Base-by-base conservation (phyloP, 2,888 invertebrate species). In the Papilio demoleus region DNA sequence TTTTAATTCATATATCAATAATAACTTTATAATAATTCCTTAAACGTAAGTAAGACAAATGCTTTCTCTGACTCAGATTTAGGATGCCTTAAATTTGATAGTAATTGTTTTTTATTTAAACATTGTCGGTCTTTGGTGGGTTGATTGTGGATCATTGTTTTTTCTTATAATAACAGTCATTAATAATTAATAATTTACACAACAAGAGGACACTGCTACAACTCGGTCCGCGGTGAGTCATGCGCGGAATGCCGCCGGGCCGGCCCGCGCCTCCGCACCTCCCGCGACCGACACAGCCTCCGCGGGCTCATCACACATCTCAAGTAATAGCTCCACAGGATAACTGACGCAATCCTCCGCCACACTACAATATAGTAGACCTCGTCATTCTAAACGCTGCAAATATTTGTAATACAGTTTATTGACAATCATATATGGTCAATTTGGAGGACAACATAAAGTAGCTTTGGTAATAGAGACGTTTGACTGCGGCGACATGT, bases 211-310 rank as follows among this genome's bases (percentile, higher is more conserved):
- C 71, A 66, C 66, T 62, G 62, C 62, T 72, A 71, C 70, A 38
- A 27, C 34, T 65, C 27, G 62, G 71, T 69, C 24, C 59, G 17
- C 53, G 22, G 42, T 66, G 65, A 71, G 70, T 70, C 74, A 70
- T 66, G 73, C 72, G 68, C 68, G 76, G 76, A 77, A 77, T 77
- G 76, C 71, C 72, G 72, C 75, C 74, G 60, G 68, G 71, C 74
- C 67, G 73, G 72, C 71, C 69, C 9, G 9, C 19, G 65, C 70
- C 64, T 67, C 59, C 68, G 58, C 67, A 64, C 67, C 60, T 62
- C 66, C 19, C 68, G 36, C 40, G 12, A 11, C 34, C 31, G 19
- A 11, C 19, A 27, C 47, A 67, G 63, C 47, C 64, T 66, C 62
- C 62, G 45, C 62, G 45, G 45, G 17, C 67, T 36, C 56, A 42